These are phyloP conservation scores for Gortyna flavago DNA, from an alignment of 2,888 invertebrate species.

Conservation along the genomic window DNA sequence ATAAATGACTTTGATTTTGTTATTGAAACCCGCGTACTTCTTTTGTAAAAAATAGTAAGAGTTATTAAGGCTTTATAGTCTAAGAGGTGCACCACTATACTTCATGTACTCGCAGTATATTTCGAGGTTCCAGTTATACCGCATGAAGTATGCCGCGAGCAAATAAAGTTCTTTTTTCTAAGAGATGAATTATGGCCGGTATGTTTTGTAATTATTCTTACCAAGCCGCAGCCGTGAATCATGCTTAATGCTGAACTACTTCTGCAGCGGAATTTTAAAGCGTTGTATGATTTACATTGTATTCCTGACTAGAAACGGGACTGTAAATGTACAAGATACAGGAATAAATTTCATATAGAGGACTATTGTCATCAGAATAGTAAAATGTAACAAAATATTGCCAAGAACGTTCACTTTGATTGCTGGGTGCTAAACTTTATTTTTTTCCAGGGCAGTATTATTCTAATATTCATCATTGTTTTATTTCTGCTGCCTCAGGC, in stretches of 20 bases:
- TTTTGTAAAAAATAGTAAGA: background rate
- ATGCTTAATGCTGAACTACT: conserved; percentile 48
- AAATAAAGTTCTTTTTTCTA: conserved; percentile 40
- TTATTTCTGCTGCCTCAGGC: background rate
- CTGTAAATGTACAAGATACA: background rate
- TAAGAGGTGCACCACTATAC: background rate
- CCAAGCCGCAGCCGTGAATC: conserved; percentile 52
- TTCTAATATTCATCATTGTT: background rate
- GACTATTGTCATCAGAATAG: background rate
- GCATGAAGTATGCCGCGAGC: conserved; percentile 19
- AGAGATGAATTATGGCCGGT: conserved; percentile 46
- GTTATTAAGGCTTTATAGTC: background rate
- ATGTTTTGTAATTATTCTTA: conserved; percentile 59
- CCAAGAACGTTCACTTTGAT: too few species aligned
- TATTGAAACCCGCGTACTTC: background rate
- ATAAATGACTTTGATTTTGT: too few species aligned
- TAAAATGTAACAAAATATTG: background rate
- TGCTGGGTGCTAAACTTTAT: background rate
- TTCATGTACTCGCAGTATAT: conserved; percentile 4
- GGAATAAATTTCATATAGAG: too few species aligned
- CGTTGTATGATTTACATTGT: conserved; percentile 21
- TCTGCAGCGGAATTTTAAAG: conserved; percentile 37
- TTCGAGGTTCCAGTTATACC: conserved; percentile 13
- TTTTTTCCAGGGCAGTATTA: background rate
- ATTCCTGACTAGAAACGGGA: conserved; percentile 1